A percentile compares a stretch with the other conserved stretches of the same genome.
Conservation (phyloP, 2,113 vertebrate genomes). For the Saccopteryx leptura region DNA sequence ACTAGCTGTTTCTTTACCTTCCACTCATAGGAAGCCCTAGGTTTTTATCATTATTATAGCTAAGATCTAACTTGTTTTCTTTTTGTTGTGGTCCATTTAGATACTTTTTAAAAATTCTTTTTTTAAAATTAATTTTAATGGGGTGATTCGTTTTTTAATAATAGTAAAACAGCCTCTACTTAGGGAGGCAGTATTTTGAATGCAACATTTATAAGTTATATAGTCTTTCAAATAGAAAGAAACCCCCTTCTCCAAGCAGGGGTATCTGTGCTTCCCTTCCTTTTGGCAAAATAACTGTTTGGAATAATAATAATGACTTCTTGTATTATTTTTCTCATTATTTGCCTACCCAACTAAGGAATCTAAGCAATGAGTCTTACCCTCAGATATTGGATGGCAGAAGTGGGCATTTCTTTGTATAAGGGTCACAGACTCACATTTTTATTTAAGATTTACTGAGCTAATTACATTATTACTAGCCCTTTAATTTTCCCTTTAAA, state of each 20-base stretch:
- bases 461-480: slow-evolving; percentile 17
- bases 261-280: background rate
- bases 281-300: background rate
- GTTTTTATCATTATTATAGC: background rate
- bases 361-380: background rate
- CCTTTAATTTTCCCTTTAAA: slow-evolving; percentile 37
- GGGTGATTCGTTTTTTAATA: background rate
- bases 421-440: slow-evolving; percentile 36
- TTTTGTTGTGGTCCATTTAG: background rate
- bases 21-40: background rate
- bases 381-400: background rate
- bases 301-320: background rate
- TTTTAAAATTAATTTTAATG: background rate
- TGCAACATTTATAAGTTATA: background rate
- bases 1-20: background rate
- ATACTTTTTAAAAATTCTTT: background rate
- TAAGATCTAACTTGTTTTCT: background rate
- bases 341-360: background rate
- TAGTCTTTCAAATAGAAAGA: background rate
- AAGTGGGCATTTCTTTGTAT: slow-evolving; percentile 16
- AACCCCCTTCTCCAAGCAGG: background rate
- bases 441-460: slow-evolving; percentile 31
- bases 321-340: background rate
- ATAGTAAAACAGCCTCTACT: background rate
- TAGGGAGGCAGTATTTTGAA: slow-evolving; percentile 21